Evolutionary conservation across 2,888 invertebrate species (phyloP).

Genomic region (Peribatodes rhomboidaria): DNA sequence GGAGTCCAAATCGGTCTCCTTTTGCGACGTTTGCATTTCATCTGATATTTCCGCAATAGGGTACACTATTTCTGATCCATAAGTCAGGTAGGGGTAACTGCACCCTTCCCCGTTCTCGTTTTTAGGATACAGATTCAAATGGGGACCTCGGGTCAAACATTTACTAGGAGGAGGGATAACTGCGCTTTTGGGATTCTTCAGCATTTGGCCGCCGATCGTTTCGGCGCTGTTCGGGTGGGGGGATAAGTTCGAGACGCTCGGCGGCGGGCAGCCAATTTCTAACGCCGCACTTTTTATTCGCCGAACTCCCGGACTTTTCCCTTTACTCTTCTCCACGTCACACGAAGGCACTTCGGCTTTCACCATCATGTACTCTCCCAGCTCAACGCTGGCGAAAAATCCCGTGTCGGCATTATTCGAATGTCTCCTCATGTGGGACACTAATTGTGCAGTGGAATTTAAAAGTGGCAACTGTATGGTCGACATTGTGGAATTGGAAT

Average conservation of each 20-base stretch:
- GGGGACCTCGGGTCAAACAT: slow-evolving; percentile 89
- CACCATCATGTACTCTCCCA: slow-evolving; percentile 84
- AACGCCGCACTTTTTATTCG: slow-evolving; percentile 90
- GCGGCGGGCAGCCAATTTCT: slow-evolving; percentile 90
- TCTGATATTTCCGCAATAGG: slow-evolving; percentile 95
- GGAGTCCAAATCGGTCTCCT: slow-evolving; percentile 87
- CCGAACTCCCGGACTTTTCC: slow-evolving; percentile 88
- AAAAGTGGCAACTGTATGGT: slow-evolving; percentile 86
- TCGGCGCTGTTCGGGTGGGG: slow-evolving; percentile 94
- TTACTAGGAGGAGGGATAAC: slow-evolving; percentile 90
- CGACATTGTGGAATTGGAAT: slow-evolving; percentile 88
- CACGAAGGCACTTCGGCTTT: slow-evolving; percentile 81
- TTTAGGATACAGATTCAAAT: slow-evolving; percentile 89
- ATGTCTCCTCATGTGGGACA: slow-evolving; percentile 86
- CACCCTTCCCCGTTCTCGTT: slow-evolving; percentile 90
- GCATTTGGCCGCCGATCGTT: slow-evolving; percentile 89
- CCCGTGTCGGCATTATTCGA: slow-evolving; percentile 88
- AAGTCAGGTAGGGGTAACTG: slow-evolving; percentile 89
- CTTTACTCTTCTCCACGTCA: slow-evolving; percentile 78
- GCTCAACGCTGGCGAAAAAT: slow-evolving; percentile 84
- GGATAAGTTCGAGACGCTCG: slow-evolving; percentile 90
- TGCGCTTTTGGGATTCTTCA: slow-evolving; percentile 89
- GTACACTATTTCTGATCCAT: slow-evolving; percentile 92
- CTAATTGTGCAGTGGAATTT: slow-evolving; percentile 81
- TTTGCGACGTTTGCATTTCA: slow-evolving; percentile 90